Evolutionary conservation across 2,888 invertebrate genomes (phyloP).

Genomic region (Pollenia labialis): DNA sequence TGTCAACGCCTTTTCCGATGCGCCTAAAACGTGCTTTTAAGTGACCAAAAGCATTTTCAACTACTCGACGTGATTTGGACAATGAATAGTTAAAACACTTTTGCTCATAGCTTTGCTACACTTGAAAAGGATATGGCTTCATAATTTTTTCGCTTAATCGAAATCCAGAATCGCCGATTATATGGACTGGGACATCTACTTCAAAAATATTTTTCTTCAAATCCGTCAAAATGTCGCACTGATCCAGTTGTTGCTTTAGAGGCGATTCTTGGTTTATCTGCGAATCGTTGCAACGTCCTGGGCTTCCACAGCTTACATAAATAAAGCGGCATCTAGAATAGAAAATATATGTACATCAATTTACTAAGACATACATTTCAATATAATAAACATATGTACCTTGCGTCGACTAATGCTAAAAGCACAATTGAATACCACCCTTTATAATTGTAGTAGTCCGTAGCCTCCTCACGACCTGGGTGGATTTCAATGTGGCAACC

Average conservation of each 20-base stretch:
- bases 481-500: constrained; percentile 26
- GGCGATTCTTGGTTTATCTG: constrained; percentile 13
- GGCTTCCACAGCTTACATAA: constrained; percentile 14
- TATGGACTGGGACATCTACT: constrained; percentile 19
- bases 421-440: constrained; percentile 16
- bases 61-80: too few species aligned
- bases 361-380: too few species aligned
- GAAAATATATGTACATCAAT: not conserved
- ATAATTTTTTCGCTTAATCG: constrained; percentile 30
- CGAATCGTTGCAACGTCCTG: too few species aligned
- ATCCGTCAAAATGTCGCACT: constrained; percentile 20
- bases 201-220: constrained; percentile 12
- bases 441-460: constrained; percentile 18
- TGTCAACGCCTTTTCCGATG: constrained; percentile 54
- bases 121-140: constrained; percentile 45
- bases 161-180: constrained; percentile 48
- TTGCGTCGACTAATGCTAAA: constrained; percentile 18
- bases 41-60: too few species aligned
- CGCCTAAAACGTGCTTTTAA: too few species aligned
- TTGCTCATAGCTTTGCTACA: too few species aligned
- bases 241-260: constrained; percentile 17
- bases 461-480: too few species aligned
- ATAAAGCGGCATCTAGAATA: constrained; percentile 3
- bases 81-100: too few species aligned
- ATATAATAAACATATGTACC: not conserved